Percentiles rank a stretch among this genome's conserved stretches.
Conservation (phyloP, 2,888 invertebrate species). For the Luperina nickerlii region DNA sequence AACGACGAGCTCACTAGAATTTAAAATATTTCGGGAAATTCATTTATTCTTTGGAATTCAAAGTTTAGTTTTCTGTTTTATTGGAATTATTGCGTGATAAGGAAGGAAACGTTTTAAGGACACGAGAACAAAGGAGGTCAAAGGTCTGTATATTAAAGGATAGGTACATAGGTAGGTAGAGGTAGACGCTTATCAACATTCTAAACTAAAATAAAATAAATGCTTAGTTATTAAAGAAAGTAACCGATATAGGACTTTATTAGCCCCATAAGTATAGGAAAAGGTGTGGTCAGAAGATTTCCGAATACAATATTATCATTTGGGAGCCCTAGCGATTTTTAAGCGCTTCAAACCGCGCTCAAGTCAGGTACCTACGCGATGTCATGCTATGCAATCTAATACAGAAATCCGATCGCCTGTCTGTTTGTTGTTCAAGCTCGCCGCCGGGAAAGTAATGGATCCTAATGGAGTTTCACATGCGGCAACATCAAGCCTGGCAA, state of each 20-base stretch:
- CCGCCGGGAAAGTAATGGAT: slow-evolving; percentile 46
- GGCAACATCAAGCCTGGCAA: slow-evolving; percentile 34
- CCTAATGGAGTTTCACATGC: slow-evolving; percentile 56
- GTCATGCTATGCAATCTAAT: slow-evolving; percentile 29
- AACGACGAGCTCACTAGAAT: slow-evolving; percentile 42
- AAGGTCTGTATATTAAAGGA: not conserved
- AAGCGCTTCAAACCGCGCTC: slow-evolving; percentile 12
- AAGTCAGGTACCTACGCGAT: slow-evolving; percentile 26
- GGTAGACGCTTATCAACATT: not conserved
- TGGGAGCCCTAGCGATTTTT: slow-evolving; percentile 15
- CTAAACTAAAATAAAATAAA: not conserved
- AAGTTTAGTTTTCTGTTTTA: slow-evolving; percentile 43
- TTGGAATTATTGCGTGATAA: slow-evolving; percentile 52
- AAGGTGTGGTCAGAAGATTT: not conserved
- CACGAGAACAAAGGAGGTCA: slow-evolving; percentile 16
- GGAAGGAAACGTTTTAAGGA: slow-evolving; percentile 40
- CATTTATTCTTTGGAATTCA: slow-evolving; percentile 47
- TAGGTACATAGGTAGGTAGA: not conserved
- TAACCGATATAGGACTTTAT: not conserved
- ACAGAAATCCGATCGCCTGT: slow-evolving; percentile 47
- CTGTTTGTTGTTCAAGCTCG: slow-evolving; percentile 52
- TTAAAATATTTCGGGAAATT: slow-evolving; percentile 53
- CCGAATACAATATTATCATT: slow-evolving; percentile 5
- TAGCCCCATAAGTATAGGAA: not conserved
- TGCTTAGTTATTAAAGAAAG: not conserved